Conservation (phyloP, 2,888 invertebrate species). For the Scaptomyza polygonia region DNA sequence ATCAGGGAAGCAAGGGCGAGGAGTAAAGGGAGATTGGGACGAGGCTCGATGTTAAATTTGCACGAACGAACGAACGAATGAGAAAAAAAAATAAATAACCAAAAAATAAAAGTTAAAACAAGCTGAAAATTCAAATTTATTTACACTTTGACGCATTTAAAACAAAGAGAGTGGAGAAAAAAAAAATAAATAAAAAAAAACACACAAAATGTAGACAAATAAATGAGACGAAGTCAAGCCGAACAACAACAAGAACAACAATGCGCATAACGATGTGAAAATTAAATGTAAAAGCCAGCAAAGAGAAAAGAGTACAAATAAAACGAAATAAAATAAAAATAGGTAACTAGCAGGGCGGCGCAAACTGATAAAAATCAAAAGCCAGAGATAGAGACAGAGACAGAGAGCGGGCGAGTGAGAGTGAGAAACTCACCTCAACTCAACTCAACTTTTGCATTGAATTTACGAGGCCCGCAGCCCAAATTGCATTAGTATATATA, state of each 20-base stretch:
- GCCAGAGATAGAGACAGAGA: conserved; percentile 7
- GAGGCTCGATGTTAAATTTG: conserved; percentile 54
- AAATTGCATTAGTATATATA: conserved; percentile 69
- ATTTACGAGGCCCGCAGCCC: conserved; percentile 74
- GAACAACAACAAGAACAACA: conserved; percentile 37
- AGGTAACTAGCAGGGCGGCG: conserved; percentile 59
- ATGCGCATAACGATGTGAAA: conserved; percentile 76
- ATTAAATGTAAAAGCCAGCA: conserved; percentile 63
- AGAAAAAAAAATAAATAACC: conserved; percentile 15
- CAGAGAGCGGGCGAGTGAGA: too few species aligned
- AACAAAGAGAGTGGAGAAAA: conserved; percentile 70
- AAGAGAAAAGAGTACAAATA: conserved; percentile 39
- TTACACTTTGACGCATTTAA: conserved; percentile 80
- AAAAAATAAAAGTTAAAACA: conserved; percentile 72
- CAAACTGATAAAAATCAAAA: conserved; percentile 66
- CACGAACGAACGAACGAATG: conserved; percentile 26
- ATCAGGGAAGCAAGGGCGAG: not conserved
- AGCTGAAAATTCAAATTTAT: conserved; percentile 81
- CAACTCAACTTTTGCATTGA: conserved; percentile 71
- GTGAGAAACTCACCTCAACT: too few species aligned
- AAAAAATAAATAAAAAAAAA: conserved; percentile 7
- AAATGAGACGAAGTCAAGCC: conserved; percentile 64
- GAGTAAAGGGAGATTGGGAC: conserved; percentile 12
- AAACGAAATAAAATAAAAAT: conserved; percentile 37
- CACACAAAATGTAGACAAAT: conserved; percentile 68